Conservation (phyloP, 2,797 vertebrate species). For the Tragelaphus eurycerus region DNA sequence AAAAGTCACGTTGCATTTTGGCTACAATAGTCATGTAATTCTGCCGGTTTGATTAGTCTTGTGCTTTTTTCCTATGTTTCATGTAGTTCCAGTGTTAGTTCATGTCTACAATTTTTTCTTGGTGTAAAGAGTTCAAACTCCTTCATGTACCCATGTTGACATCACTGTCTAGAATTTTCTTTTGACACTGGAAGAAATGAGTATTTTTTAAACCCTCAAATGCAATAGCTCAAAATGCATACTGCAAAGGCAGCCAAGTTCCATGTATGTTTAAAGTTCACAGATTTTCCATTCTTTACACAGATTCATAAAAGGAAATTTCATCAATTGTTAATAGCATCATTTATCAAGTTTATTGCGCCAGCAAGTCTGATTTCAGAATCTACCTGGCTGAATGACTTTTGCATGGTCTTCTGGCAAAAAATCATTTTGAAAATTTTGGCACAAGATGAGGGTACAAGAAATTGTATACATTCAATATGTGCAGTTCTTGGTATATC, state of each 20-base stretch:
- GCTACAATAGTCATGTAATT: not conserved
- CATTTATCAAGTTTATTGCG: constrained; percentile 64
- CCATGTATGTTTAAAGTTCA: constrained; percentile 34
- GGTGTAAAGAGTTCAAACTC: not conserved
- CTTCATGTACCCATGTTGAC: not conserved
- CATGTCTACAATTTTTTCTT: not conserved
- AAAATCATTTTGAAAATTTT: constrained; percentile 49
- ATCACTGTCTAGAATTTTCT: constrained; percentile 22
- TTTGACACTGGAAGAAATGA: constrained; percentile 39
- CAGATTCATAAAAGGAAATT: constrained; percentile 68
- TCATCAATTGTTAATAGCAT: constrained; percentile 51
- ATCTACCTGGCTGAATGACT: constrained; percentile 48
- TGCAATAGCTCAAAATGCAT: not conserved
- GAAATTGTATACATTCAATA: not conserved
- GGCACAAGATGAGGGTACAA: not conserved
- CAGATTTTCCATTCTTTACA: constrained; percentile 46
- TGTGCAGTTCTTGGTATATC: not conserved
- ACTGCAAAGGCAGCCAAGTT: constrained; percentile 30
- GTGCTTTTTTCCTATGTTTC: not conserved
- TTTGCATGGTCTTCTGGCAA: constrained; percentile 15
- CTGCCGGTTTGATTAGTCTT: not conserved
- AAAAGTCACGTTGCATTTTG: not conserved
- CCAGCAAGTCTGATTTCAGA: constrained; percentile 57
- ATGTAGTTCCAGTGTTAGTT: not conserved
- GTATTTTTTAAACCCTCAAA: not conserved